phyloP scores from a whole-genome alignment of 2,797 vertebrate species.

The Paguma larvata region DNA sequence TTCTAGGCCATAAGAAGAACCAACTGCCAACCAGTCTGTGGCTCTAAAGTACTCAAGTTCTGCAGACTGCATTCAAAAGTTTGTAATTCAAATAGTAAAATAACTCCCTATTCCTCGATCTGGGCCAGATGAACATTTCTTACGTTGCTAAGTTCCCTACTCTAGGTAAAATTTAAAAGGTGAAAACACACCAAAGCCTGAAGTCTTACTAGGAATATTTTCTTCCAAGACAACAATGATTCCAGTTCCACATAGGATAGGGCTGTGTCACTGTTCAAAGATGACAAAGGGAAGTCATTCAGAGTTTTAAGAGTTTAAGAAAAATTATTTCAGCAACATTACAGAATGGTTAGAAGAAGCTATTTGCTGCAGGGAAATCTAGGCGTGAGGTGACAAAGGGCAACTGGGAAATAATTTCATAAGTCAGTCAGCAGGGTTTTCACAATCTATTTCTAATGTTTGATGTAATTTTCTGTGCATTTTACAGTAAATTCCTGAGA shows the following conservation, averaged over 20 bases:
- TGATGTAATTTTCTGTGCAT: slow-evolving; percentile 37
- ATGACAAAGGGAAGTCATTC: not conserved
- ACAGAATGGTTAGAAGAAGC: not conserved
- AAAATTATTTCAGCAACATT: slow-evolving; percentile 51
- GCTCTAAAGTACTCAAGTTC: not conserved
- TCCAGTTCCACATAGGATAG: not conserved
- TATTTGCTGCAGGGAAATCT: not conserved
- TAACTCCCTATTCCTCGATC: not conserved
- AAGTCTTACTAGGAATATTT: not conserved
- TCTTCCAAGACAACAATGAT: slow-evolving; percentile 19
- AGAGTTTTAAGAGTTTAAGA: slow-evolving; percentile 25
- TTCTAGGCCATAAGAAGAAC: not conserved
- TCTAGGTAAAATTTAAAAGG: not conserved
- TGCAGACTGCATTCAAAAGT: not conserved
- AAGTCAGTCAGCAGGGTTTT: not conserved
- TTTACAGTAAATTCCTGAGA: not conserved
- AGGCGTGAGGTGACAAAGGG: not conserved
- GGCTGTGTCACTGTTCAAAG: not conserved
- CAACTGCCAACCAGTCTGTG: not conserved
- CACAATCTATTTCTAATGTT: slow-evolving; percentile 30
- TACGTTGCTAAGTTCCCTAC: not conserved
- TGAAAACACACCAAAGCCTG: not conserved
- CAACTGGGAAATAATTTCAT: not conserved
- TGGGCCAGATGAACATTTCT: not conserved
- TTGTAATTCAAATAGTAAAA: not conserved